phyloP scores from a whole-genome alignment of 2,888 invertebrate species.

The Blera fallax region DNA sequence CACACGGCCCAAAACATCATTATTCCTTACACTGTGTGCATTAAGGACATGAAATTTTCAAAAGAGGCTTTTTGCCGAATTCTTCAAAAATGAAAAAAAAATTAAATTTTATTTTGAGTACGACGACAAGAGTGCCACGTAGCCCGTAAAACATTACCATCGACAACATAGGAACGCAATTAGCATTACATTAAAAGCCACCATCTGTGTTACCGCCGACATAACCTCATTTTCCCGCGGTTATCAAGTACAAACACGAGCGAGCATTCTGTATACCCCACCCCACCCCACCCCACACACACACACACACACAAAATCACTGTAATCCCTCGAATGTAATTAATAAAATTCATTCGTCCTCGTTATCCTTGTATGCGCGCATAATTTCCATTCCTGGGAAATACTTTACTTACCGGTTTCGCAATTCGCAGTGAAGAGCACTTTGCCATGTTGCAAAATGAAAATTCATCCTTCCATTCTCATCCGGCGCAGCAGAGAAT shows the following conservation, averaged over 20 bases:
- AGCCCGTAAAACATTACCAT: neutral
- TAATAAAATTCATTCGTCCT: conserved; percentile 43
- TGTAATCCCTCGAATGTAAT: conserved; percentile 37
- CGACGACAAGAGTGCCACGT: too few relatives aligned
- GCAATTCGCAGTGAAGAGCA: neutral
- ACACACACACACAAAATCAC: neutral
- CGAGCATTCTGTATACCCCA: too few relatives aligned
- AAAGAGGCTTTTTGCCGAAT: neutral
- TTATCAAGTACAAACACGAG: neutral
- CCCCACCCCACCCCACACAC: neutral
- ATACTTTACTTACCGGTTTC: conserved; percentile 4
- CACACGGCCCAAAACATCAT: neutral
- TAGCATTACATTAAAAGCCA: conserved; percentile 55
- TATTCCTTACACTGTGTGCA: neutral
- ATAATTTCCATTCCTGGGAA: conserved; percentile 18
- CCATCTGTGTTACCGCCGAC: neutral
- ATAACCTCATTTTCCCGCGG: neutral
- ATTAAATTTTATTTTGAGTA: neutral
- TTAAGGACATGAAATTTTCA: neutral
- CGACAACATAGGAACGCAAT: conserved; percentile 51
- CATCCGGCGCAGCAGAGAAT: neutral
- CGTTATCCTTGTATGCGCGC: conserved; percentile 21
- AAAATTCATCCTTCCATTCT: neutral
- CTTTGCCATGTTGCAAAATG: conserved; percentile 13
- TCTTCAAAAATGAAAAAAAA: neutral